Conservation (phyloP, 2,888 invertebrate genomes). For the Spilosoma lubricipeda region DNA sequence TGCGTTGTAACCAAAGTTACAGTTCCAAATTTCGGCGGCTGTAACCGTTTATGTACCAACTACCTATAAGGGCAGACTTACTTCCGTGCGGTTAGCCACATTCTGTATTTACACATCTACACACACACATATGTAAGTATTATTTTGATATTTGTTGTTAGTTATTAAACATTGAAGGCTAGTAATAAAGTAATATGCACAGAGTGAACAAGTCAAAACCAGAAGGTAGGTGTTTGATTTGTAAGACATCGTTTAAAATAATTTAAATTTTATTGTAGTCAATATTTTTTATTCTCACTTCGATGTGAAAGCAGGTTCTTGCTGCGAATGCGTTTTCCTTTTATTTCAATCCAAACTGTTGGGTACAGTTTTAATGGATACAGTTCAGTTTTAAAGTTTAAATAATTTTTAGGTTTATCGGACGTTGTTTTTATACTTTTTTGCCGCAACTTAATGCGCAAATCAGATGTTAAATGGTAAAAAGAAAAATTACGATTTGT, state of each 20-base stretch:
- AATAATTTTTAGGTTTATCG: background rate
- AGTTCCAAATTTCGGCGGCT: background rate
- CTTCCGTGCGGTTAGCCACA: background rate
- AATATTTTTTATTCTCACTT: background rate
- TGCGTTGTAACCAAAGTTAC: background rate
- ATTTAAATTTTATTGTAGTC: too few relatives aligned
- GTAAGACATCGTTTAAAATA: too few relatives aligned
- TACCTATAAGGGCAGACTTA: background rate
- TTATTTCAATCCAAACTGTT: conserved; percentile 4
- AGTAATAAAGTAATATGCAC: too few relatives aligned
- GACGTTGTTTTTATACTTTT: too few relatives aligned
- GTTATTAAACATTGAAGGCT: too few relatives aligned
- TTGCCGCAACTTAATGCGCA: too few relatives aligned
- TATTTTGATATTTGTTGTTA: background rate
- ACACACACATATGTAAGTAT: background rate
- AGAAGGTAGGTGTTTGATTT: too few relatives aligned
- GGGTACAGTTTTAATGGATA: too few relatives aligned
- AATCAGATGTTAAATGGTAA: too few relatives aligned
- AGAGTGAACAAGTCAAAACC: too few relatives aligned
- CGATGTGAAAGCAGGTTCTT: background rate
- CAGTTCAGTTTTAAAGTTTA: background rate
- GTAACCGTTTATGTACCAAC: background rate
- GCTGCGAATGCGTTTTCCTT: background rate
- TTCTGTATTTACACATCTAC: background rate
- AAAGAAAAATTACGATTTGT: too few relatives aligned